Conservation (phyloP, 1,140 invertebrate species). For the Cydia strobilella region DNA sequence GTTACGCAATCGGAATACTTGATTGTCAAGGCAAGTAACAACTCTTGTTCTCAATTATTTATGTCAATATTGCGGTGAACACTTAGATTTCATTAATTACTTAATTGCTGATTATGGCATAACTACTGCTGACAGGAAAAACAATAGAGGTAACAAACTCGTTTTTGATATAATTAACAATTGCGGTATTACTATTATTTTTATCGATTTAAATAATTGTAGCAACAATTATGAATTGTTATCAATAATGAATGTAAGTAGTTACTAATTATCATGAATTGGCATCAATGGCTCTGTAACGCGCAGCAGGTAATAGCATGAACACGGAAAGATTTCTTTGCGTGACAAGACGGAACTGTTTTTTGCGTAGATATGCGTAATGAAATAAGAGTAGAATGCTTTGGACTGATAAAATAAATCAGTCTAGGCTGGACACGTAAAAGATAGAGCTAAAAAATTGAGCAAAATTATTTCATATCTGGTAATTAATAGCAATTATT, state of each 20-base stretch:
- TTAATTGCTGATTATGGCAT: no score
- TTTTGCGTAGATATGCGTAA: constrained; percentile 1
- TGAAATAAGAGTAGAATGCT: background rate
- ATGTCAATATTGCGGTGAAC: no score
- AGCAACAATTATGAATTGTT: background rate
- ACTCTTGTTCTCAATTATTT: no score
- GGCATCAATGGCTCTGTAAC: background rate
- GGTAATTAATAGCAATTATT: no score
- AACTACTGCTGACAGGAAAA: no score
- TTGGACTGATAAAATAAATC: background rate
- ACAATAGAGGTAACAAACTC: no score
- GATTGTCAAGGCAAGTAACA: constrained; percentile 30
- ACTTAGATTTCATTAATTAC: no score
- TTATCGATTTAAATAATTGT: background rate
- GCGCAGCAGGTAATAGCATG: background rate
- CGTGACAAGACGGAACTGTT: background rate
- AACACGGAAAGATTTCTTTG: background rate
- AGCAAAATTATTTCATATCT: no score
- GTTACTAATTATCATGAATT: background rate
- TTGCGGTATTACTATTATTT: no score
- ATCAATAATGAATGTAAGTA: background rate
- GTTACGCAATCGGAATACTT: constrained; percentile 22
- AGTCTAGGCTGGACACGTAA: background rate
- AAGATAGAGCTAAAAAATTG: no score
- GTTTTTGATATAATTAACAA: no score